Evolutionary conservation across 92 coral and sea anemone genomes (phyloP).

Genomic region (Meandrina meandrites): DNA sequence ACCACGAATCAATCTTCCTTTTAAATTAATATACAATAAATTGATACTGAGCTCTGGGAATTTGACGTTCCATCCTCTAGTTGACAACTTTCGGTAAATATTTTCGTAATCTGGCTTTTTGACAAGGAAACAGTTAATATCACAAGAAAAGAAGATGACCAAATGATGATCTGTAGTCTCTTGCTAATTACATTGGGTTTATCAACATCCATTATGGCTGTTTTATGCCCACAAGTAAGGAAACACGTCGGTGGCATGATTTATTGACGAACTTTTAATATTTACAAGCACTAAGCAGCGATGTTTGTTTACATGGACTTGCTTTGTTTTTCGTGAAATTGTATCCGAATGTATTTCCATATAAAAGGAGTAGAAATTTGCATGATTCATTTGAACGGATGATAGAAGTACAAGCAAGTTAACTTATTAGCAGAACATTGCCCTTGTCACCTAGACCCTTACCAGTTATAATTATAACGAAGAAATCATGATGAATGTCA

Average conservation of each 20-base stretch:
- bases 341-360: constrained; percentile 9
- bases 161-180: neutral
- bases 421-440: neutral
- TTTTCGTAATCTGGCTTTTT: neutral
- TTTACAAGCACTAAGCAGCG: neutral
- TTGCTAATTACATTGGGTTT: neutral
- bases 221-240: neutral
- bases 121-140: neutral
- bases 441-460: neutral
- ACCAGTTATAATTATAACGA: neutral
- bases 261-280: neutral
- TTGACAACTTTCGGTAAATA: neutral
- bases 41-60: neutral
- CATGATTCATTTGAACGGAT: neutral
- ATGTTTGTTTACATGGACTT: neutral
- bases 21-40: neutral
- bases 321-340: neutral
- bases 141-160: neutral
- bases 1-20: neutral
- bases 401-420: neutral
- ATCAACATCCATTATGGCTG: neutral
- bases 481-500: constrained; percentile 14
- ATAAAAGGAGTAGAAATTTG: neutral
- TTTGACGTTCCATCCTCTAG: neutral
- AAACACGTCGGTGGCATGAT: neutral